Evolutionary conservation across 2,113 vertebrate genomes (phyloP).

Genomic region (Sialia sialis): DNA sequence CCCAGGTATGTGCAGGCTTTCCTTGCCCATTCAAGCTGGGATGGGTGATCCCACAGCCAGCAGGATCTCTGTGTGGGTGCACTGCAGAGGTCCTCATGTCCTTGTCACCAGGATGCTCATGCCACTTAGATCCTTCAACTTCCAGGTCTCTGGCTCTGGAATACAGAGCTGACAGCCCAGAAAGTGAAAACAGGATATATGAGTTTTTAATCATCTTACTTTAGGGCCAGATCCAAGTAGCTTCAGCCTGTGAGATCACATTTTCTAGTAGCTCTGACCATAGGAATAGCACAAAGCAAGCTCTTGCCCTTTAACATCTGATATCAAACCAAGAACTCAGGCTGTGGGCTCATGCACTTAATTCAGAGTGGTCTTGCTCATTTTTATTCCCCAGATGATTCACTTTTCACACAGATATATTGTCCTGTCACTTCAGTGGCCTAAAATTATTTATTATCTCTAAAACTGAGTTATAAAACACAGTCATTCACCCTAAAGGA

Average conservation of each 20-base stretch:
- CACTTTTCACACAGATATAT: background rate
- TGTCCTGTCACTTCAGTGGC: background rate
- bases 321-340: background rate
- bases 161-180: background rate
- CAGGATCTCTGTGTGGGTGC: background rate
- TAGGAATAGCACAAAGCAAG: background rate
- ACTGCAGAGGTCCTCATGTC: background rate
- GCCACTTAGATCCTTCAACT: background rate
- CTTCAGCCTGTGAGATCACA: background rate
- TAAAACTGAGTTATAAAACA: background rate
- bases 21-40: background rate
- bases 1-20: background rate
- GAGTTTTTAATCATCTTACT: background rate
- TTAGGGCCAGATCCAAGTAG: background rate
- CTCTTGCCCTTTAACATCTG: background rate
- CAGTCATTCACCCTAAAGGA: background rate
- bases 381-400: conserved; percentile 1
- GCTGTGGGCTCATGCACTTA: background rate
- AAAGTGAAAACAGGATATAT: background rate
- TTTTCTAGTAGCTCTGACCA: background rate
- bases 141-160: background rate
- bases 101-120: background rate
- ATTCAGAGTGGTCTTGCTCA: background rate
- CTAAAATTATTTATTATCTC: conserved; percentile 10
- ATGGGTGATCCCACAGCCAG: background rate